phyloP scores from a whole-genome alignment of 2,888 invertebrate genomes.

The Monopis laevigella region DNA sequence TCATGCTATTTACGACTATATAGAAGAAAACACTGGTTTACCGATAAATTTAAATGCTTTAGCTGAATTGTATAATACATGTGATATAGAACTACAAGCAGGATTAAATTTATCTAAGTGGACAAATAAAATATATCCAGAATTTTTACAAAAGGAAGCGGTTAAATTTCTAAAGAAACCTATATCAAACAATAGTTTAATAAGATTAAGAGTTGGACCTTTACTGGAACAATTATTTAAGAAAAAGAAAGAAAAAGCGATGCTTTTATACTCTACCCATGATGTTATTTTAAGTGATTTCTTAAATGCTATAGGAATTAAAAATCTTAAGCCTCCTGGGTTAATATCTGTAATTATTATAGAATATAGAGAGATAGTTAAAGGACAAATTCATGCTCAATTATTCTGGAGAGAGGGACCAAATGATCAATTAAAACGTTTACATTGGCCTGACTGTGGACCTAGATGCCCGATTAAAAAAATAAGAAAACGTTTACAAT shows the following conservation, averaged over 20 bases:
- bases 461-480: slow-evolving; percentile 14
- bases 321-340: slow-evolving; percentile 14
- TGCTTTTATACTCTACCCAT: slow-evolving; percentile 18
- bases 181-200: slow-evolving; percentile 9
- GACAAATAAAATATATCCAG: slow-evolving; percentile 12
- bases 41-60: slow-evolving; percentile 6
- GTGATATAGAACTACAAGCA: slow-evolving; percentile 16
- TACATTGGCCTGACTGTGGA: slow-evolving; percentile 14
- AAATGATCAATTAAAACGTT: slow-evolving; percentile 5
- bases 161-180: slow-evolving; percentile 8
- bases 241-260: slow-evolving; percentile 5
- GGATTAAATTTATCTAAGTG: slow-evolving; percentile 17
- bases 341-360: slow-evolving; percentile 16
- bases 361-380: slow-evolving; percentile 11
- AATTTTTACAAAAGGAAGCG: slow-evolving; percentile 12
- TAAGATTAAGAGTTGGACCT: slow-evolving; percentile 15
- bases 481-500: slow-evolving; percentile 11
- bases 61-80: slow-evolving; percentile 14
- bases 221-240: slow-evolving; percentile 13
- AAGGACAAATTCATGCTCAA: slow-evolving; percentile 13
- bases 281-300: slow-evolving; percentile 15
- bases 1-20: slow-evolving; percentile 11
- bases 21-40: slow-evolving; percentile 13
- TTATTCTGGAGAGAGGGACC: slow-evolving; percentile 16
- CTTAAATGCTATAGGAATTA: slow-evolving; percentile 14